Evolutionary conservation across 1,140 invertebrate species (phyloP).

Genomic region (Charaxes varanes): DNA sequence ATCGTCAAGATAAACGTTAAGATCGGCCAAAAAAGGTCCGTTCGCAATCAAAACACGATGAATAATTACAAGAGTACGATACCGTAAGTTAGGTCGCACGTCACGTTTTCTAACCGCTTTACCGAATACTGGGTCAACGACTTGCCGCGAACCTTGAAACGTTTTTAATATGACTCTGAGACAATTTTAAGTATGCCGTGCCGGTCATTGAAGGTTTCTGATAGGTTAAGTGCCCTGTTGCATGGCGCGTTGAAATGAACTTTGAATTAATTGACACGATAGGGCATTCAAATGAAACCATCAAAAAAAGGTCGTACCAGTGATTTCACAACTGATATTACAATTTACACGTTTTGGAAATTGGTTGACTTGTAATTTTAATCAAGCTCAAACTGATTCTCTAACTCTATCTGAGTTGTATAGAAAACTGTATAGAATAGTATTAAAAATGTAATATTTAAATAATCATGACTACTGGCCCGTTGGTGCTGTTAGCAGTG

Average conservation of each 20-base stretch:
- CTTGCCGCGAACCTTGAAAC: constrained; percentile 37
- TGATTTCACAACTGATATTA: too few species aligned
- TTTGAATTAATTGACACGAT: not conserved
- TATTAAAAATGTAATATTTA: too few species aligned
- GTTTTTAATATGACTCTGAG: constrained; percentile 16
- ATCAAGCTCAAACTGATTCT: too few species aligned
- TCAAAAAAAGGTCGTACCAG: too few species aligned
- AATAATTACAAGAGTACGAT: constrained; percentile 18
- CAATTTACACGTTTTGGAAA: too few species aligned
- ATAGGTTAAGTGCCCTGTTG: constrained; percentile 3
- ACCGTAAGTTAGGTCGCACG: constrained; percentile 25
- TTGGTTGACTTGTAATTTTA: too few species aligned
- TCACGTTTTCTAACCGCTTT: constrained; percentile 41
- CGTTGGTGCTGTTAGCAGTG: too few species aligned
- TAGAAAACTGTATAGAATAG: too few species aligned
- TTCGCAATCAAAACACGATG: constrained; percentile 14
- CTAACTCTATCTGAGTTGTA: too few species aligned
- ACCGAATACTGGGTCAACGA: constrained; percentile 43
- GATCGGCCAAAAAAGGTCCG: constrained; percentile 13
- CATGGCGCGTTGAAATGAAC: not conserved
- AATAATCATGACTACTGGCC: too few species aligned
- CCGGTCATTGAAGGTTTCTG: not conserved
- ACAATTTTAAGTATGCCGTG: constrained; percentile 1
- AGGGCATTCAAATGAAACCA: too few species aligned
- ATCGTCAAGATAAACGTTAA: constrained; percentile 9